Evolutionary conservation across 2,888 invertebrate genomes (phyloP), one percentile per base, ranked within the genome.

Genomic region (Merodon equestris): DNA sequence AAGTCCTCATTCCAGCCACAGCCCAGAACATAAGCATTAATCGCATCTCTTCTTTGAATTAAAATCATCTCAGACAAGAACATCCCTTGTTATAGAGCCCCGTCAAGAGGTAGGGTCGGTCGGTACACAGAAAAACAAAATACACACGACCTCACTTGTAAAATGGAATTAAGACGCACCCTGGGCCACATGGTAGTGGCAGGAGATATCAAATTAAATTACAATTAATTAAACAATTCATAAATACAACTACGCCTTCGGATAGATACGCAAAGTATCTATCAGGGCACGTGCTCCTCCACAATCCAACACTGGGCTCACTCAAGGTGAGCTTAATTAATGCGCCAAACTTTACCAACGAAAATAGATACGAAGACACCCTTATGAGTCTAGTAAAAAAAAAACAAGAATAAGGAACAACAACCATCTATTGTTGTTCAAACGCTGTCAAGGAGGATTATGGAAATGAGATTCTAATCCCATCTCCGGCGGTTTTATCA

Each of bases 151-250:
- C 27, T 27, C 27, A 27, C 27, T 7, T 2, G 27, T 14, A 50
- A 40, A 61, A 14, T 15, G 9, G 50, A 38, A 50, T 50, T 61
- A 63, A 44, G 18, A 63, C 51, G 44, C 44, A 7, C 34, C 36
- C 54, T 19, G 54, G 19, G 45, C 47, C 45, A 38, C 36, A 19
- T 45, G 15, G 12, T 13, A 14, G 7, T 10, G 13, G 40, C 47
- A 19, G 45, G 36, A 38, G 38, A 47, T 54, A 14, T 54, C 47
- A 64, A 53, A 64, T 64, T 64, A 53, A 64, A 54, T 54, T 54
- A 64, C 64, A 64, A 64, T 64, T 54, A 64, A 64, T 47, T 47
- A 38, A 54, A 54, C 53, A 64, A 64, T 54, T 64, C 53, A 45
- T 54, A 64, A 64, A 64, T 47, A 38, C 47, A 64, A 54, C 53